Base-by-base conservation (phyloP, 2,113 vertebrate species). In the Malurus melanocephalus region DNA sequence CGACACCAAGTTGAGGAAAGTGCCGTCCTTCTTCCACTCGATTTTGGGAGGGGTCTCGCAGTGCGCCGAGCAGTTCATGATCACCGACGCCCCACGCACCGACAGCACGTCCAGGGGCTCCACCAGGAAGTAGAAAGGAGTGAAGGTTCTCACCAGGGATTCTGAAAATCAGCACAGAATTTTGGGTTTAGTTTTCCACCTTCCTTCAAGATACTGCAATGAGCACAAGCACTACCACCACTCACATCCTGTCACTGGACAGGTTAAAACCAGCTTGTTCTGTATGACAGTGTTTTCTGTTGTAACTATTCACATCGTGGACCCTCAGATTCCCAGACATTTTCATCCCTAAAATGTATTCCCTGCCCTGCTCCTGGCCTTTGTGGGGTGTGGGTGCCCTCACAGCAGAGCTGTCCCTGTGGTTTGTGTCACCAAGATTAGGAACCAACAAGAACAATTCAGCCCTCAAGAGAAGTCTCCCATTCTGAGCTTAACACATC, bases 11-110 rank as follows among this genome's bases (percentile, higher is more conserved):
- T 98, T 99, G 49, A 99, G 97, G 90, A 98, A 98, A 65, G 99
- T 98, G 77, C 99, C 99, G 7, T 99, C 99, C 84, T 99, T 99
- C 67, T 98, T 99, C 99, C 99, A 99, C 88, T 99, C 98, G 13
- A 99, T 97, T 55, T 97, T 97, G 9, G 97, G 98, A 10, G 98
- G 78, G 16, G 94, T 92, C 30, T 99, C 98, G 53, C 98, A 98
- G 69, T 97, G 96, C 9, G 97, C 98, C 1, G 99, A 99, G 93
- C 99, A 99, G 97, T 99, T 99, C 92, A 99, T 97, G 55, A 98
- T 16, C 11, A 98, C 98, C 0, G 98, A 93, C 18, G 97, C 97
- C 2, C 99, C 99, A 3, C 99, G 98, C 22, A 98, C 79, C 3
- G 98, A 96, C 89, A 99, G 94, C 5, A 97, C 94, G 55, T 99